Evolutionary conservation across 2,113 vertebrate species (phyloP), one percentile per base, ranked within the genome.

Genomic region (Notothenia coriiceps): DNA sequence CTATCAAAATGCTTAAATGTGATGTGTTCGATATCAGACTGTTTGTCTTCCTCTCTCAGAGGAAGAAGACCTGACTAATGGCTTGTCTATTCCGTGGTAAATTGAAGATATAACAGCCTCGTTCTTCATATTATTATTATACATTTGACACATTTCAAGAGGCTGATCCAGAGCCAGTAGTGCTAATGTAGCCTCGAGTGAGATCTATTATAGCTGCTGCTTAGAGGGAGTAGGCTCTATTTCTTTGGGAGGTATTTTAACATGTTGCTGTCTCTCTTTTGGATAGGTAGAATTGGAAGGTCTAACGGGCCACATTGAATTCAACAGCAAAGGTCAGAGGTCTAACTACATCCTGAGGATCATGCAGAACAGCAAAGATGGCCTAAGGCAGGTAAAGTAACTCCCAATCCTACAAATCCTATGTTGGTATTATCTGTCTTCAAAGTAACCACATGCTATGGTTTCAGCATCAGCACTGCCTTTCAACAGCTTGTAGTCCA

Each of bases 201-300:
- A 55, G 63, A 63, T 66, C 52, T 6, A 22, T 44, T 22, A 46
- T 22, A 14, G 29, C n/a, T 57, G 66, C 59, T 17, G 57, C 60
- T 13, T 1, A 70, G 76, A 71, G 13, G 25, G 15, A 79, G 67
- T 40, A 57, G 14, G 18, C 10, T 35, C 15, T 20, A 40, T 55
- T 71, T 54, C 1, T 6, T 15, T 4, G 44, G 22, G 50, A 46
- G 10, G 10, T 18, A 10, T 86, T 88, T 79, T 72, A 85, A 88
- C 80, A 6, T 22, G 73, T 46, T 67, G 66, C n/a, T 84, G 15
- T 95, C 90, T 96, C 92, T 96, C 94, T 95, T 95, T 95, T 94
- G 96, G 95, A 97, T 95, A 99, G 98, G 98, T 99, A 97, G 98
- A 99, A 94, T 96, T 99, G 96, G 98, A 99, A 94, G 98, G 98